phyloP scores from a whole-genome alignment of 2,888 invertebrate genomes.

The Orthosia gothica region DNA sequence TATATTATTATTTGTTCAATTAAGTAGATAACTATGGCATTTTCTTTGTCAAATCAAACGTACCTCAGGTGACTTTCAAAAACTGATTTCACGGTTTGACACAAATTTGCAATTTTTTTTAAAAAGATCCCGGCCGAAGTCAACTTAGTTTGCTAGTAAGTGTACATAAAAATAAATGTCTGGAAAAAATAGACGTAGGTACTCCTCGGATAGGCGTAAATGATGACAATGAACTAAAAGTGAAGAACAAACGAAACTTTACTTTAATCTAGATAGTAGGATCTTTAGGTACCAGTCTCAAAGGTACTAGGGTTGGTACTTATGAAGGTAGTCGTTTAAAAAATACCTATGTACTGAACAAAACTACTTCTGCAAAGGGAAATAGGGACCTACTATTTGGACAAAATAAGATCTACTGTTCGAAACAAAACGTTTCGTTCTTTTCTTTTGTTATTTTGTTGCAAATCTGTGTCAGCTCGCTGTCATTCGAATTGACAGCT shows the following conservation, averaged over 20 bases:
- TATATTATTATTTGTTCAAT: too few species aligned
- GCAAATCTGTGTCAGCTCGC: too few species aligned
- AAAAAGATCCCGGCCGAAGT: not conserved
- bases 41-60: not conserved
- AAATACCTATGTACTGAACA: not conserved
- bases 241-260: slow-evolving; percentile 22
- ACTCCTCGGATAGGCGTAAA: slow-evolving; percentile 11
- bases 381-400: not conserved
- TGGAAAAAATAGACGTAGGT: not conserved
- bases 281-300: not conserved
- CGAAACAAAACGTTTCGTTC: too few species aligned
- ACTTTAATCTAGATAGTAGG: not conserved
- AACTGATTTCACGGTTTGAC: not conserved
- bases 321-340: not conserved
- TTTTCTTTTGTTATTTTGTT: too few species aligned
- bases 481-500: too few species aligned
- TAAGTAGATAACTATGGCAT: not conserved
- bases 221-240: slow-evolving; percentile 31
- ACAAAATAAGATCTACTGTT: not conserved
- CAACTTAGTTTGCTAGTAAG: not conserved
- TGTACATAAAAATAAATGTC: not conserved
- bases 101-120: not conserved
- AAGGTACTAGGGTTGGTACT: too few species aligned
- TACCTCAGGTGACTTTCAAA: not conserved
- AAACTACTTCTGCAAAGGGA: not conserved